These are phyloP conservation scores for Hermaeophaga mercurialis DNA, from an alignment of 2,888 invertebrate genomes.

Conservation along the genomic window DNA sequence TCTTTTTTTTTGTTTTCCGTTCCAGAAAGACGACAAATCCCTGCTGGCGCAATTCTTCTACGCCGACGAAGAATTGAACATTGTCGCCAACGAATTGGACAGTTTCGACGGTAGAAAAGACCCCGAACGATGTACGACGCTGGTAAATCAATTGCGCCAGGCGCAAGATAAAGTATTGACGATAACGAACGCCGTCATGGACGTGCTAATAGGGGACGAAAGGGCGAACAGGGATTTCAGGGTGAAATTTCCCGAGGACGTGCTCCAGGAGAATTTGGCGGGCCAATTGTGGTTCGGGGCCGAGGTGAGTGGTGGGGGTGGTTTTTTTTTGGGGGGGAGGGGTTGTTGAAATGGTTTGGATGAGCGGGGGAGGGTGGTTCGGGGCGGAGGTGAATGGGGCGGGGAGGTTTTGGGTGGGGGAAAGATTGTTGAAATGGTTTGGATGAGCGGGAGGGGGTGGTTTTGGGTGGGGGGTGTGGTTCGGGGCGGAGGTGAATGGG, in stretches of 20 bases:
- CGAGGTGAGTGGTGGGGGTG: conserved; percentile 68
- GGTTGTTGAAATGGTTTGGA: no score
- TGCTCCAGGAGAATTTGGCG: conserved; percentile 95
- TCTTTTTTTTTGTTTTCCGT: conserved; percentile 41
- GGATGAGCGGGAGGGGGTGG: no score
- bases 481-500: no score
- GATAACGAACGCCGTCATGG: conserved; percentile 95
- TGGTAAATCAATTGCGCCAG: conserved; percentile 93
- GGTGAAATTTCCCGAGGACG: conserved; percentile 98
- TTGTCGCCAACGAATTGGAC: conserved; percentile 95
- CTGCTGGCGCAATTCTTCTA: conserved; percentile 96
- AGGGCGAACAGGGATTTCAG: conserved; percentile 93
- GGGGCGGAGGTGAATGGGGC: no score
- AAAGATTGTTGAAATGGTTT: no score
- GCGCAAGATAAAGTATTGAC: conserved; percentile 91
- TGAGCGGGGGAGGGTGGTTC: no score
- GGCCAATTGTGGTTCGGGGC: conserved; percentile 99
- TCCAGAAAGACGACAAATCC: conserved; percentile 90
- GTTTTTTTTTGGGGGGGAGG: no score
- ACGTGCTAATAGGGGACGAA: conserved; percentile 84
- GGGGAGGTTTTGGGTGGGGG: no score
- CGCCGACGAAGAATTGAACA: conserved; percentile 95
- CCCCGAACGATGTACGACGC: conserved; percentile 92
- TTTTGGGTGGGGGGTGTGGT: no score
- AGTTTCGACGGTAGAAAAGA: conserved; percentile 99